These are phyloP conservation scores for Frankliniella intonsa DNA, from an alignment of 2,888 invertebrate species.

Conservation along the genomic window DNA sequence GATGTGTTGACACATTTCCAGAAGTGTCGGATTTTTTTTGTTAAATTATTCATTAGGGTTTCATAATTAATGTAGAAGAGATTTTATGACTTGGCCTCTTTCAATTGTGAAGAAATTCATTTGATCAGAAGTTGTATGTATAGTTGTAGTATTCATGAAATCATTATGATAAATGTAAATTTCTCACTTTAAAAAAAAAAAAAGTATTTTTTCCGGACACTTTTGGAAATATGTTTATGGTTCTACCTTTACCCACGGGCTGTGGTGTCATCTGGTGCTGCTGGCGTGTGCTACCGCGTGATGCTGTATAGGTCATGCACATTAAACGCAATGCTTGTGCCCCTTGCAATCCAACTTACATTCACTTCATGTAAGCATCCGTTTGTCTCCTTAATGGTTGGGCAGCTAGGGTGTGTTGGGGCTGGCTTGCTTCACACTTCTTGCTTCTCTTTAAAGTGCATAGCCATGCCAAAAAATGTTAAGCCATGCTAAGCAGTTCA, in stretches of 20 bases:
- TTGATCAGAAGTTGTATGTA: neutral
- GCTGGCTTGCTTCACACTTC: constrained; percentile 26
- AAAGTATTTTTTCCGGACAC: neutral
- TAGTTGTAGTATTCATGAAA: neutral
- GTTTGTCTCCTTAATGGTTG: constrained; percentile 26
- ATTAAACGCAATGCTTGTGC: constrained; percentile 8
- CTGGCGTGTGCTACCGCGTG: neutral
- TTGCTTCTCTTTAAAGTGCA: constrained; percentile 22
- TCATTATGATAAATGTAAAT: too few relatives aligned
- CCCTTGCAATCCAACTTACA: constrained; percentile 19
- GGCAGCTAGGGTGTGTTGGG: constrained; percentile 23
- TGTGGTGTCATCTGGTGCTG: constrained; percentile 21
- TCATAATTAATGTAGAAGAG: neutral
- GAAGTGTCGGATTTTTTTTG: neutral
- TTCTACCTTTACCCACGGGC: neutral
- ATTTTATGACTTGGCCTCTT: constrained; percentile 3
- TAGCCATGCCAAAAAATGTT: constrained; percentile 7
- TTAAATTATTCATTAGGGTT: neutral
- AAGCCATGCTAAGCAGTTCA: constrained; percentile 10
- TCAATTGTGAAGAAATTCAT: neutral
- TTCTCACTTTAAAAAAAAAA: too few relatives aligned
- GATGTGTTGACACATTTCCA: neutral
- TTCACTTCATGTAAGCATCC: constrained; percentile 23
- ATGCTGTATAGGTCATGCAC: constrained; percentile 21
- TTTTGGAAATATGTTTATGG: neutral